A percentile compares a stretch with the other conserved stretches of the same genome.
Conservation (phyloP, 1,140 invertebrate genomes). For the Euwallacea fornicatus region DNA sequence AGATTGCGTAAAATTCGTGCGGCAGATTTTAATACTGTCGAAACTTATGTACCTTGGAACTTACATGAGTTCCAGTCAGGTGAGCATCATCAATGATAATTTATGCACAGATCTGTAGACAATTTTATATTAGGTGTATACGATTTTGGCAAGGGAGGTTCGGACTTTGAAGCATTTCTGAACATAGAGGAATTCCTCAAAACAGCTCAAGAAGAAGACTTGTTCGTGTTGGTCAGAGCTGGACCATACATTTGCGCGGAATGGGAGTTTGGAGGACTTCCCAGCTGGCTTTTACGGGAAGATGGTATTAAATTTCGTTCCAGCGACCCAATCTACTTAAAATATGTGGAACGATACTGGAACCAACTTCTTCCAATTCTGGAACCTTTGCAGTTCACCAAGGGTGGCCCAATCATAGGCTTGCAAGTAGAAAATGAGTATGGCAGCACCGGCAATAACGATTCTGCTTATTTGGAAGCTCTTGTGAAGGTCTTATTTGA, state of each 20-base stretch:
- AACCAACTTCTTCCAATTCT: conserved; percentile 55
- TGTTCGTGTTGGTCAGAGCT: conserved; percentile 81
- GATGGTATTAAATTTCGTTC: conserved; percentile 56
- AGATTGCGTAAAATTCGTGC: conserved; percentile 36
- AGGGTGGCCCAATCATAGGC: conserved; percentile 63
- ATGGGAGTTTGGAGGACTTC: conserved; percentile 61
- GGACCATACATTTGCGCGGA: conserved; percentile 95
- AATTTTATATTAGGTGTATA: conserved; percentile 69
- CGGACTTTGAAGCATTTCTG: conserved; percentile 66
- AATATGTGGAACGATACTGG: conserved; percentile 56
- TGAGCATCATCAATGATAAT: background rate
- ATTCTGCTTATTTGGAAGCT: conserved; percentile 54
- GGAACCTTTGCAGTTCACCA: conserved; percentile 57
- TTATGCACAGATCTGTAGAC: background rate
- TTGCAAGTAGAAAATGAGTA: conserved; percentile 63
- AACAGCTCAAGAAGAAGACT: conserved; percentile 75
- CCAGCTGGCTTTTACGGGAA: conserved; percentile 44
- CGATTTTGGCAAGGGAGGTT: conserved; percentile 74
- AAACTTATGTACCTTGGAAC: conserved; percentile 95
- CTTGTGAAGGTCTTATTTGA: conserved; percentile 48
- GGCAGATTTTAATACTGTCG: conserved; percentile 84
- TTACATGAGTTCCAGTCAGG: conserved; percentile 70
- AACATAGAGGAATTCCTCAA: conserved; percentile 68
- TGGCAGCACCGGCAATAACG: conserved; percentile 48
- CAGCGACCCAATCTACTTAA: conserved; percentile 54